A percentile compares a stretch with the other conserved stretches of the same genome.
These are phyloP conservation scores for Ptychochromis oligacanthus DNA, from an alignment of 2,113 vertebrate genomes.

Conservation along the genomic window DNA sequence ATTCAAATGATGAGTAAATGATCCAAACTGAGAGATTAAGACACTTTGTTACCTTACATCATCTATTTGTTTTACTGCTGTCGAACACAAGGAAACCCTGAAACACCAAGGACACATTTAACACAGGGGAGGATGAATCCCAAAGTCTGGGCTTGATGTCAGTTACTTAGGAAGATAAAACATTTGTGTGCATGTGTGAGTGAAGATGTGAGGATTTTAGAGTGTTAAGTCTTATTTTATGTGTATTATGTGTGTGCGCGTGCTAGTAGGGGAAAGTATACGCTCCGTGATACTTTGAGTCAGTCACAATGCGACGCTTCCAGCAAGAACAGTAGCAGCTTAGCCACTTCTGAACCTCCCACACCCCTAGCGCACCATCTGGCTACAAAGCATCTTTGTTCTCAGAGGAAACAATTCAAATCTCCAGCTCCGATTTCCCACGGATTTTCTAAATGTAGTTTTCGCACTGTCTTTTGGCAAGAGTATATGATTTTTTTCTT, in stretches of 20 bases:
- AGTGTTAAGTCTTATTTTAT: neutral
- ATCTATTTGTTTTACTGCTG: neutral
- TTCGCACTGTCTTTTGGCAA: slow-evolving; percentile 12
- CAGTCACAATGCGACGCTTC: slow-evolving; percentile 55
- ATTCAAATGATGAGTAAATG: neutral
- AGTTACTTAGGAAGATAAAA: slow-evolving; percentile 27
- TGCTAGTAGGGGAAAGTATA: slow-evolving; percentile 18
- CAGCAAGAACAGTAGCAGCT: slow-evolving; percentile 63
- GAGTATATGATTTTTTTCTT: neutral
- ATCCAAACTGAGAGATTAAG: neutral
- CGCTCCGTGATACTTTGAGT: slow-evolving; percentile 56
- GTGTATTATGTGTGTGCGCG: neutral
- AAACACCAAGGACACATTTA: slow-evolving; percentile 26
- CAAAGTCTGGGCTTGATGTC: slow-evolving; percentile 1
- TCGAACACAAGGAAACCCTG: neutral
- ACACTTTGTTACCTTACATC: neutral
- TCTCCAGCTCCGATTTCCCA: slow-evolving; percentile 61
- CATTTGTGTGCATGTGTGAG: neutral
- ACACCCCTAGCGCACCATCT: slow-evolving; percentile 51
- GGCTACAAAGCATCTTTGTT: slow-evolving; percentile 66
- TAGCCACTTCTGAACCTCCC: slow-evolving; percentile 72
- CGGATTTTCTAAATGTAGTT: slow-evolving; percentile 59
- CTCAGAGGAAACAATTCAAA: slow-evolving; percentile 64
- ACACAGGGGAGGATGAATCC: slow-evolving; percentile 26
- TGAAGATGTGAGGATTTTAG: slow-evolving; percentile 28